Base-by-base conservation (phyloP, 2,888 invertebrate genomes). In the Tholera decimalis region DNA sequence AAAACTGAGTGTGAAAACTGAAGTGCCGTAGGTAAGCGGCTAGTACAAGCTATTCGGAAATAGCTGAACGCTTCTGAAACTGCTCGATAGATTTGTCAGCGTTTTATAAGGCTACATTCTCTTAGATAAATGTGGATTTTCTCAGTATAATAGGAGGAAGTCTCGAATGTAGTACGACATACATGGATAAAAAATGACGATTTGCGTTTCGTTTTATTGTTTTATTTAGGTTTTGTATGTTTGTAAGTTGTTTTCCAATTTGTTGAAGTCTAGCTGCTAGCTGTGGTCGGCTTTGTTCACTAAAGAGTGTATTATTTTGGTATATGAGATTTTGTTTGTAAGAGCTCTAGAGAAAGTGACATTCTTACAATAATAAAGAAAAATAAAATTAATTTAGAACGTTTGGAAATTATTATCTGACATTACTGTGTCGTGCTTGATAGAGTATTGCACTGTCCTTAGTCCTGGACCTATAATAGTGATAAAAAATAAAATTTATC, bases 21-120 rank as follows among this genome's bases (percentile, higher is more conserved):
- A 33, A 33, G 28, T 51, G 67, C 61, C 35, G n/a, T 22, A 26
- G 41, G 70, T 61, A 60, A 24, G 18, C 50, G 56, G 35, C 28
- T 15, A 71, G 57, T 51, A 66, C 46, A 57, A 41, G 26, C 57
- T 64, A 68, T 63, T 22, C 41, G 57, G 20, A 58, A 74, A 39
- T 62, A 49, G 47, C 58, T 57, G 64, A 58, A 35, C 30, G 30
- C 15, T 59, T 57, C 50, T 37, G 41, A 62, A 61, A 66, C 39
- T 62, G 62, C 22, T 55, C 74, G 57, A 56, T 61, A 68, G 67
- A 66, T 79, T 74, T 74, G 65, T 79, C 71, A 80, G 79, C 75
- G 8, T 54, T 68, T 66, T 80, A 39, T 60, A 15, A 41, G 37
- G 28, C 58, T 37, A 66, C 18, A 72, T 73, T 53, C 39, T 64